Percentiles rank a stretch among this genome's conserved stretches.
Evolutionary conservation across 1,140 invertebrate genomes (phyloP).

Genomic region (Carcinoscorpius rotundicauda): DNA sequence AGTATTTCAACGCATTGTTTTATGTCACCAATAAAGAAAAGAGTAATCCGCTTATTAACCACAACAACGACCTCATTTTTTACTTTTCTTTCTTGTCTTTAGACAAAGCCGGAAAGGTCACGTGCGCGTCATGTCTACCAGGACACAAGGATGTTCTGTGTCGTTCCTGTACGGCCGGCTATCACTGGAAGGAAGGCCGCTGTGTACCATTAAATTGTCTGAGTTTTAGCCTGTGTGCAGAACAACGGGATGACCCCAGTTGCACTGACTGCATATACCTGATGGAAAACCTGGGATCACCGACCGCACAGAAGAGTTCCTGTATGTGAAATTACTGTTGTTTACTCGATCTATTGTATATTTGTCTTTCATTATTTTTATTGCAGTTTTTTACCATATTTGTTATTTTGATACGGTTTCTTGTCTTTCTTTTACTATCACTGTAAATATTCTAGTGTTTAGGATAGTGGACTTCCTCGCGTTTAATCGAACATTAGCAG

Average conservation of each 20-base stretch:
- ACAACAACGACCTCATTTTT: too few species aligned
- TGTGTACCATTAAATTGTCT: constrained; percentile 19
- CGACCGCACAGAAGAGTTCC: constrained; percentile 11
- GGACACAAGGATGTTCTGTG: constrained; percentile 19
- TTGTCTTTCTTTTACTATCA: too few species aligned
- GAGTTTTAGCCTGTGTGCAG: constrained; percentile 15
- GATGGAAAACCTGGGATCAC: constrained; percentile 11
- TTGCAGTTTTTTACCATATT: too few species aligned
- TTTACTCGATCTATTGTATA: too few species aligned
- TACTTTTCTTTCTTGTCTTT: neutral
- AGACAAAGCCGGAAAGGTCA: constrained; percentile 14
- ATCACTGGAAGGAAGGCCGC: constrained; percentile 19
- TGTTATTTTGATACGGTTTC: too few species aligned
- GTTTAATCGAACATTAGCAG: too few species aligned
- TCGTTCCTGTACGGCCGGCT: constrained; percentile 18
- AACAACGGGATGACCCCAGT: constrained; percentile 14
- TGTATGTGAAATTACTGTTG: neutral
- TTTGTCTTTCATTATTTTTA: too few species aligned
- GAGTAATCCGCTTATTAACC: neutral
- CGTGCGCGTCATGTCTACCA: constrained; percentile 18
- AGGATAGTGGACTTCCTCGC: too few species aligned
- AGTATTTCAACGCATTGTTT: too few species aligned
- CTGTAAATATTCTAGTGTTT: too few species aligned
- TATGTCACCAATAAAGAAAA: neutral
- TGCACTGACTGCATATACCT: constrained; percentile 19